phyloP scores from a whole-genome alignment of 2,113 vertebrate genomes.

The Synodontis membranacea region DNA sequence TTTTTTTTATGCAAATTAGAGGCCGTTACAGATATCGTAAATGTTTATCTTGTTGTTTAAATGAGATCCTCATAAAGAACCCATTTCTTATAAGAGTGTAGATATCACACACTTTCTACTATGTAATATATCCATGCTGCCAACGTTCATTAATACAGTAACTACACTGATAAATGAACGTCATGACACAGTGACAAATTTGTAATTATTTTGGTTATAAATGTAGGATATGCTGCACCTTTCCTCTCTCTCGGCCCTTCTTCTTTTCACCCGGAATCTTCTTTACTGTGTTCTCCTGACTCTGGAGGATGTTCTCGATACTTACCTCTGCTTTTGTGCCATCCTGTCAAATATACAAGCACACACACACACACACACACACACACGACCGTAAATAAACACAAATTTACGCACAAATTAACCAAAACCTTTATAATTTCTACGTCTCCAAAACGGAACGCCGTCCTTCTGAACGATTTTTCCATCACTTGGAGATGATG shows the following conservation, averaged over 20 bases:
- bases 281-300: conserved; percentile 62
- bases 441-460: background rate
- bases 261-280: conserved; percentile 69
- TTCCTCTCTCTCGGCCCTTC: conserved; percentile 70
- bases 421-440: too few species aligned
- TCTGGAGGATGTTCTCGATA: conserved; percentile 61
- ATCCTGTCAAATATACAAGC: conserved; percentile 52
- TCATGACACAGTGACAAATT: background rate
- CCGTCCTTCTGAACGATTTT: background rate
- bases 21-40: background rate
- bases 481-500: background rate
- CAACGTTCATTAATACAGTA: background rate
- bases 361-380: conserved; percentile 17
- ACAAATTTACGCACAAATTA: background rate
- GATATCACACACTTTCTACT: background rate
- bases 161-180: background rate
- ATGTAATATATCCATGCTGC: background rate
- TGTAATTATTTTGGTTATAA: background rate
- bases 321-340: conserved; percentile 58
- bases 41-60: background rate
- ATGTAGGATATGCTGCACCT: conserved; percentile 60
- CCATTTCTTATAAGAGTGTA: conserved; percentile 1
- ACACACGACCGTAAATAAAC: background rate
- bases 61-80: background rate
- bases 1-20: background rate